These are phyloP conservation scores for Thymelicus lineola DNA, from an alignment of 2,888 invertebrate genomes.

Conservation along the genomic window DNA sequence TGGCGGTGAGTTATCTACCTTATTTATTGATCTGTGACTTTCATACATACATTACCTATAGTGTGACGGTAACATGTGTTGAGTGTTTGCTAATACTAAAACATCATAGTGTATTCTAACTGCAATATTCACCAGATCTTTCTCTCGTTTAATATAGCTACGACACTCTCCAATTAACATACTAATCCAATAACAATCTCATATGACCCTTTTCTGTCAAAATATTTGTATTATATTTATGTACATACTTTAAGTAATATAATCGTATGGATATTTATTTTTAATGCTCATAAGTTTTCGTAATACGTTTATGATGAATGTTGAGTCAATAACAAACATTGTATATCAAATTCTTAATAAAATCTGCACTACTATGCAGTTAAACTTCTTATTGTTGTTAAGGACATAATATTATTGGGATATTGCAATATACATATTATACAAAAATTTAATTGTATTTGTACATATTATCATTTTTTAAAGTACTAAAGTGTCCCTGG, in stretches of 20 bases:
- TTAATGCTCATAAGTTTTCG: neutral
- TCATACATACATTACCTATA: slow-evolving; percentile 1
- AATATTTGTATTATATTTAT: slow-evolving; percentile 2
- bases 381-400: neutral
- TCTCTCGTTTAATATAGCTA: neutral
- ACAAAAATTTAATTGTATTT: neutral
- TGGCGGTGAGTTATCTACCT: too few relatives aligned
- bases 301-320: too few relatives aligned
- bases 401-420: neutral
- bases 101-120: too few relatives aligned
- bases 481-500: neutral
- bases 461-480: neutral
- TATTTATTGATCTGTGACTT: too few relatives aligned
- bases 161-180: neutral
- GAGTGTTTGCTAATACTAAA: too few relatives aligned
- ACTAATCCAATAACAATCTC: neutral
- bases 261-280: neutral
- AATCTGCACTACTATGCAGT: neutral
- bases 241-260: neutral
- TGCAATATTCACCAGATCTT: neutral
- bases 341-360: neutral
- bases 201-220: neutral
- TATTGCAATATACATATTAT: neutral
- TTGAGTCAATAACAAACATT: neutral
- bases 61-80: neutral